phyloP scores from a whole-genome alignment of 2,888 invertebrate species.

The Stenolophus ochropezus region DNA sequence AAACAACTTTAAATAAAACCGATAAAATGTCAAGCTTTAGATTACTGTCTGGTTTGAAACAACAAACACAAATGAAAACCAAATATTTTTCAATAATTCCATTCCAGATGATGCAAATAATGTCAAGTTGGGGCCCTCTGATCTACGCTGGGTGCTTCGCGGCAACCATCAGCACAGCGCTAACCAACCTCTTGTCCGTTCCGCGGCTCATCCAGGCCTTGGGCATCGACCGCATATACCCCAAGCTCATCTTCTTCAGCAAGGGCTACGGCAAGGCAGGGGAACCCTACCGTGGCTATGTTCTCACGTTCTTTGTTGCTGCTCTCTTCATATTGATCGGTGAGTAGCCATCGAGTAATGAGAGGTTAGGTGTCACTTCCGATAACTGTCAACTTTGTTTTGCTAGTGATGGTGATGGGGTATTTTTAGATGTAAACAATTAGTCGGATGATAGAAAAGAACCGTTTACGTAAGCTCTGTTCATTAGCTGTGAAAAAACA shows the following conservation, averaged over 20 bases:
- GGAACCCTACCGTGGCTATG: constrained; percentile 93
- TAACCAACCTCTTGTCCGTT: constrained; percentile 95
- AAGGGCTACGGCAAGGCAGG: constrained; percentile 90
- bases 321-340: constrained; percentile 91
- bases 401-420: background rate
- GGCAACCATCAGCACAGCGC: constrained; percentile 95
- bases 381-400: background rate
- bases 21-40: too few species aligned
- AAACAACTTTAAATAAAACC: too few species aligned
- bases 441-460: background rate
- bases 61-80: background rate
- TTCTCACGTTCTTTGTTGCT: constrained; percentile 92
- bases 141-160: constrained; percentile 98
- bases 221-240: constrained; percentile 95
- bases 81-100: background rate
- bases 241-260: constrained; percentile 93
- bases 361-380: background rate
- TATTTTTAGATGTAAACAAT: constrained; percentile 32
- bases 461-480: too few species aligned
- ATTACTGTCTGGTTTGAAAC: too few species aligned
- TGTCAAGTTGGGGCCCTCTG: constrained; percentile 91
- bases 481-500: too few species aligned
- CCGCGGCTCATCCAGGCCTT: constrained; percentile 92
- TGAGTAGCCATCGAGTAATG: constrained; percentile 70
- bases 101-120: constrained; percentile 87